A percentile compares a stretch with the other conserved stretches of the same genome.
phyloP scores from a whole-genome alignment of 2,113 vertebrate species.

The Pycnonotus jocosus region DNA sequence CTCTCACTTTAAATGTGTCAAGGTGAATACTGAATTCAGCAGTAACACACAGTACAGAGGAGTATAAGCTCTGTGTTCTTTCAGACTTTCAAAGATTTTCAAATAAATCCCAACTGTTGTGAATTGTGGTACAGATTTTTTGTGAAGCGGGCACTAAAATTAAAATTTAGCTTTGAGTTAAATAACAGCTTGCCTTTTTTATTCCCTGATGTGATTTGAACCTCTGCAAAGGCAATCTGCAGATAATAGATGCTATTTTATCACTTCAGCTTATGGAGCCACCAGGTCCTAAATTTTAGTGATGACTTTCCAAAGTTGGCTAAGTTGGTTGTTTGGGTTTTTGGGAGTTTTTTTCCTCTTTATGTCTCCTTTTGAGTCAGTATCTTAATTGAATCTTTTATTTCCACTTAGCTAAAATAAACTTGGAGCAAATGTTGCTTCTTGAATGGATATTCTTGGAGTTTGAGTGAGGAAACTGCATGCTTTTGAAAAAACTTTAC shows the following conservation, averaged over 20 bases:
- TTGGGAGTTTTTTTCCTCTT: accelerated
- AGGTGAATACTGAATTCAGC: not conserved
- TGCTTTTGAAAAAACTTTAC: not conserved
- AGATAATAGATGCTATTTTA: not conserved
- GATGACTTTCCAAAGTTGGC: not conserved
- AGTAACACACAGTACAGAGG: not conserved
- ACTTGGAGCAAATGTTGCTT: not conserved
- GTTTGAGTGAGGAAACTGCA: not conserved
- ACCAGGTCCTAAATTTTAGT: not conserved
- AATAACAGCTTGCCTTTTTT: not conserved
- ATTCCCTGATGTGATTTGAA: not conserved
- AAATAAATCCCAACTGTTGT: not conserved
- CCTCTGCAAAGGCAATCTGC: not conserved
- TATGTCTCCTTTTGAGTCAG: not conserved
- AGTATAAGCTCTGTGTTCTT: not conserved
- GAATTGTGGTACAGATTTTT: not conserved
- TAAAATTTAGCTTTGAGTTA: not conserved
- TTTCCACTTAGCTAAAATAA: not conserved
- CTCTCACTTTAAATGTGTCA: not conserved
- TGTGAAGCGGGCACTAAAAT: not conserved
- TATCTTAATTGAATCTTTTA: conserved; percentile 4
- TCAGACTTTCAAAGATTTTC: not conserved
- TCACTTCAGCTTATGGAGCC: not conserved
- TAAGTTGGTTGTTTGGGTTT: not conserved
- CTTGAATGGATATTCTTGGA: not conserved